Evolutionary conservation across 1,140 invertebrate genomes (phyloP).

Genomic region (Proctacanthus coquilletti): DNA sequence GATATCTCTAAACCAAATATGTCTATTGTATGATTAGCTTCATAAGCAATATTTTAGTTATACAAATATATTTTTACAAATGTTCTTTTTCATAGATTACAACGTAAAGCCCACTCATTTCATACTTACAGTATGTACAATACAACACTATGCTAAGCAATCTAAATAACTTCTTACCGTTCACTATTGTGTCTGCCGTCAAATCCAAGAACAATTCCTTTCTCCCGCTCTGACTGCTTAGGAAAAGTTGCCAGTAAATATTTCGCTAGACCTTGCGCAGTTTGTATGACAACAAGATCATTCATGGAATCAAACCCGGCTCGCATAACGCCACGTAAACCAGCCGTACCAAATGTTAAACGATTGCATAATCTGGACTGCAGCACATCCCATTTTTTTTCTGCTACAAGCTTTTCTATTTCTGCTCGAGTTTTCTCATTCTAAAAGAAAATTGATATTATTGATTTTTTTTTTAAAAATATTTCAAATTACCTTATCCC

Average conservation of each 20-base stretch:
- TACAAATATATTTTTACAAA: no score
- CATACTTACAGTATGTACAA: background rate
- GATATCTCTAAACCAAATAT: no score
- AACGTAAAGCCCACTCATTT: no score
- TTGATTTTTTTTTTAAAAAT: no score
- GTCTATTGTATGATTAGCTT: no score
- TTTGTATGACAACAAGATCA: slow-evolving; percentile 93
- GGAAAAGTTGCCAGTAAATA: slow-evolving; percentile 47
- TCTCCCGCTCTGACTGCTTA: slow-evolving; percentile 28
- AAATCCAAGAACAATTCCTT: slow-evolving; percentile 80
- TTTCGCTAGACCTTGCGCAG: slow-evolving; percentile 77
- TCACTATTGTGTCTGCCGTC: slow-evolving; percentile 91
- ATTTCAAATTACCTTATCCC: no score
- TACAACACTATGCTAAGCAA: no score
- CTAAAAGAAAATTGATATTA: no score
- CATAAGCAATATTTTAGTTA: no score
- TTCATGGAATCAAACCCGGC: slow-evolving; percentile 91
- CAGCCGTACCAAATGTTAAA: slow-evolving; percentile 79
- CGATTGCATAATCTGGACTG: slow-evolving; percentile 40
- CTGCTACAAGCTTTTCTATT: slow-evolving; percentile 35
- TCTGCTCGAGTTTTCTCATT: slow-evolving; percentile 30
- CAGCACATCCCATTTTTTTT: slow-evolving; percentile 35
- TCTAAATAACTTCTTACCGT: no score
- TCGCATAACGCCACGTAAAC: slow-evolving; percentile 80
- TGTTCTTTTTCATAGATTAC: no score